Base-by-base conservation (phyloP, 2,113 vertebrate genomes). In the Arothron firmamentum region DNA sequence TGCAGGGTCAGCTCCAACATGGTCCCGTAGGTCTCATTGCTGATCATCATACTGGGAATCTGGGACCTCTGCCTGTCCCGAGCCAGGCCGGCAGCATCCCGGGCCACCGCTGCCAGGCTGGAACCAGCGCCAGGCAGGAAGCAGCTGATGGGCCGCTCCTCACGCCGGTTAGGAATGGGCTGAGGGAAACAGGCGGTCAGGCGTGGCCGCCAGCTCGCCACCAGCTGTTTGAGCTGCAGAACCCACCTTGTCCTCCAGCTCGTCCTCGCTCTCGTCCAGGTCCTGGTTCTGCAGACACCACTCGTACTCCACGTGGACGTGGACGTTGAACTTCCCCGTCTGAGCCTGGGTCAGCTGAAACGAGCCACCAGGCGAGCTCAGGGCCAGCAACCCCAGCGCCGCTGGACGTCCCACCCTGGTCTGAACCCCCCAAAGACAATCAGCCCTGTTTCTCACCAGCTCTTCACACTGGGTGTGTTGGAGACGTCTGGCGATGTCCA, bases 271-370 rank as follows among this genome's bases (percentile, higher is more conserved):
- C 83, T 99, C 96, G 0, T 98, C 96, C 77, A 99, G 86, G 82
- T 98, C 94, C 74, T 94, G 92, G 0, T 96, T 93, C 42, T 94
- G 92, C 52, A 99, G 86, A 10, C 96, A 89, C 96, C 96, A 99
- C 62, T 99, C 96, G 38, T 97, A 98, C 78, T 99, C 96, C 0
- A 99, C 96, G 1, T 99, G 95, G 16, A 98, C 95, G 14, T 98
- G 96, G 38, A 94, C 92, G 59, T 98, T 98, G 59, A 99, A 97
- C 80, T 94, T 94, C 62, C 97, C 97, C 0, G 93, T 92, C 45
- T 96, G 87, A 15, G 93, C 96, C 64, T 97, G 94, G 50, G 86
- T 93, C 73, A 99, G 85, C 96, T 99, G 86, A 19, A 58, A 62
- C n/a, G n/a, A n/a, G n/a, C n/a, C n/a, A n/a, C n/a, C n/a, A n/a